Evolutionary conservation across 2,888 invertebrate genomes (phyloP), one percentile per base, ranked within the genome.

Genomic region (Brachylomia viminalis): DNA sequence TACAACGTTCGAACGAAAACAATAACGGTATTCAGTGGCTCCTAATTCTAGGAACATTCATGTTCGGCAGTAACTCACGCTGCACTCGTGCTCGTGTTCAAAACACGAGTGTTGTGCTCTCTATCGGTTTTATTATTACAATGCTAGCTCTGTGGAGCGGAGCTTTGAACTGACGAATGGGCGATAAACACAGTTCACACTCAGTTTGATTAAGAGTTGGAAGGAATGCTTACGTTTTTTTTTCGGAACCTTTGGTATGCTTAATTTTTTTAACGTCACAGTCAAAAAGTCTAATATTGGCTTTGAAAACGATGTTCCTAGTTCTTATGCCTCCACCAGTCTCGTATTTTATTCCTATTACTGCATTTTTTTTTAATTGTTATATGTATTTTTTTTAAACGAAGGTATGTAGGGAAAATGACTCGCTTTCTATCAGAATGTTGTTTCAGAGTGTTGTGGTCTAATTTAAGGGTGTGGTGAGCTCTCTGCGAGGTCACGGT

Each of bases 1-100:
- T 83, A 86, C 78, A 79, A 85, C 67, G 85, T 86, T 73, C n/a
- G 0, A 70, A 67, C 20, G 10, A 47, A 74, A 85, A 87, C 87
- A 87, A 87, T 75, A 67, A 65, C 38, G n/a, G 65, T 62, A 75
- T 77, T 87, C 76, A 84, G 70, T 58, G 67, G 62, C 42, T 70
- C 71, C 77, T 75, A 77, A 77, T 87, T 87, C 87, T 79, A 67
- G 69, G 87, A 87, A 87, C 75, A 33, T 27, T 49, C 33, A 23
- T 33, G 61, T 72, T 69, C 67, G 59, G 42, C 54, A 23, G 67
- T 80, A 75, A 82, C 75, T 77, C 79, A 23, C 27, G 23, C 65
- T 30, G 30, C 15, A 67, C 49, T 68, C 75, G 75, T 69, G 79
- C 67, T 47, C 45, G 2, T 30, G 56, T 33, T 71, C 73, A 78